phyloP scores from a whole-genome alignment of 2,113 vertebrate species.

The Egretta garzetta region DNA sequence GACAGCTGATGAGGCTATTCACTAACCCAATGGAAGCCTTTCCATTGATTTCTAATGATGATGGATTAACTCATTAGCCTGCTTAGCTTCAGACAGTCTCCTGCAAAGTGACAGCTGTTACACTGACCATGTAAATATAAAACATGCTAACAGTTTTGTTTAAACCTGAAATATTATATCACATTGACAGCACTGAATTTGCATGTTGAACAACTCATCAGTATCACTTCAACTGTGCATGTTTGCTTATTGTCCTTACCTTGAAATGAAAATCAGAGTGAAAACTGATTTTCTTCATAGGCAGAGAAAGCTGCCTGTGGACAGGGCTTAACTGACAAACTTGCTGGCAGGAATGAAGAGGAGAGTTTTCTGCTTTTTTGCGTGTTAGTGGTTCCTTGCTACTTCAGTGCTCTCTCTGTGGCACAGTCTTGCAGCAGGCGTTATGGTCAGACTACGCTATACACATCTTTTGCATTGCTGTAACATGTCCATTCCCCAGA shows the following conservation, averaged over 20 bases:
- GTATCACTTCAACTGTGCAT: neutral
- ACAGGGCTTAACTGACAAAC: neutral
- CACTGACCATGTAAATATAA: neutral
- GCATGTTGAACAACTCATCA: neutral
- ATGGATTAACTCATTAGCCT: neutral
- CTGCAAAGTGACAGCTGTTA: neutral
- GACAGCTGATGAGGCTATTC: neutral
- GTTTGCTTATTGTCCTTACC: neutral
- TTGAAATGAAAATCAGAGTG: neutral
- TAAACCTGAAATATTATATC: neutral
- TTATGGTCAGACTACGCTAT: neutral
- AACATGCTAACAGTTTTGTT: neutral
- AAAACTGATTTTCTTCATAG: neutral
- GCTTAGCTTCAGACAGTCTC: neutral
- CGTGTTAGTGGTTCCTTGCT: neutral
- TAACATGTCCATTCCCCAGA: neutral
- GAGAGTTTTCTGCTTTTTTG: neutral
- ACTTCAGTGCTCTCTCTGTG: too few relatives aligned
- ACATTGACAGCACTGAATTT: neutral
- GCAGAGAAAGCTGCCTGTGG: neutral
- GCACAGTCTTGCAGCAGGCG: neutral
- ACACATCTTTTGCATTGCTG: neutral
- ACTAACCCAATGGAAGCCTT: neutral
- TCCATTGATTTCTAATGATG: neutral
- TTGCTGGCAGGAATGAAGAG: accelerated